phyloP scores from a whole-genome alignment of 2,113 vertebrate species.

The Myrmecobius fasciatus region DNA sequence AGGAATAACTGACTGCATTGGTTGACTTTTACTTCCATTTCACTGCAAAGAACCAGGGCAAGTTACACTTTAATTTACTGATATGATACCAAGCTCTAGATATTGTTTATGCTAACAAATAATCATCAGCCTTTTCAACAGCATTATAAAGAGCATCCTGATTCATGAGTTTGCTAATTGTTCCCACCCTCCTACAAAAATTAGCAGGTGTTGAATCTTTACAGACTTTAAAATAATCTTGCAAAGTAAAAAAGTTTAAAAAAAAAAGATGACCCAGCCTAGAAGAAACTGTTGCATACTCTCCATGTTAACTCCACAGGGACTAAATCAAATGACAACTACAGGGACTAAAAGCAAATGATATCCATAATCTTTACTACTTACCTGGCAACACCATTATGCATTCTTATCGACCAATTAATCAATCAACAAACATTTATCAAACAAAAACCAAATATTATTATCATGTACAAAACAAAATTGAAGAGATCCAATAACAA shows the following conservation, averaged over 20 bases:
- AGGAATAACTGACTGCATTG: background rate
- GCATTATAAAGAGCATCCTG: background rate
- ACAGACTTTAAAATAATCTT: background rate
- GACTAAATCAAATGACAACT: background rate
- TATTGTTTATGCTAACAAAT: background rate
- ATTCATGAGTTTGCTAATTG: background rate
- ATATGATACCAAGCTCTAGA: background rate
- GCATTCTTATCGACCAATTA: background rate
- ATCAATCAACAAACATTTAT: background rate
- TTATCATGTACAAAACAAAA: background rate
- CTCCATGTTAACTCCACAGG: background rate
- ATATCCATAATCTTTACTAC: background rate
- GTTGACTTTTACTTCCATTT: conserved; percentile 12
- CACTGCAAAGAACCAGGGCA: conserved; percentile 2
- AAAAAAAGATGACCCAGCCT: background rate
- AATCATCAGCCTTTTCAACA: background rate
- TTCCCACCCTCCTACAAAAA: background rate
- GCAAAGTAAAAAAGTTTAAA: background rate
- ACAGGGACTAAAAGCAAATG: background rate
- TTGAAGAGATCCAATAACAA: background rate
- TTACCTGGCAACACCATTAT: background rate
- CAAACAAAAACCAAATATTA: background rate
- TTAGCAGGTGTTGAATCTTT: background rate
- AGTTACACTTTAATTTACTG: conserved; percentile 1
- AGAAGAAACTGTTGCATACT: background rate